Evolutionary conservation across 2,797 vertebrate species (phyloP).

Genomic region (Scleropages formosus): DNA sequence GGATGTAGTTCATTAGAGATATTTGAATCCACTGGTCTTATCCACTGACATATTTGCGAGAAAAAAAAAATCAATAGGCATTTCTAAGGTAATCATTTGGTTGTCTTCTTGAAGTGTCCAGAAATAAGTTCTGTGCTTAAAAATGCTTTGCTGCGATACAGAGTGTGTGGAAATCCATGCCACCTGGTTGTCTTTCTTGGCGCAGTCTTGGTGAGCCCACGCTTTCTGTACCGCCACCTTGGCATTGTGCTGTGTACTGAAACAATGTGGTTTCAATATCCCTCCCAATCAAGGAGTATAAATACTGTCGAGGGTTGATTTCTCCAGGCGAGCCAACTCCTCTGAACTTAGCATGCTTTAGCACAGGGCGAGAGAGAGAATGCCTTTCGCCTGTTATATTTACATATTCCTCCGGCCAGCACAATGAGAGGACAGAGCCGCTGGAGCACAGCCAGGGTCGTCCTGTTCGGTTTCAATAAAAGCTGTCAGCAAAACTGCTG

Average conservation of each 20-base stretch:
- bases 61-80: not conserved
- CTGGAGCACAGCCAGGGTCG: conserved; percentile 38
- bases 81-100: too few species aligned
- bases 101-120: too few species aligned
- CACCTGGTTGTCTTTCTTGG: not conserved
- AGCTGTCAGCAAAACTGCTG: conserved; percentile 50
- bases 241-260: not conserved
- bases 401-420: conserved; percentile 32
- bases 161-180: not conserved
- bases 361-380: conserved; percentile 10
- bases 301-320: conserved; percentile 13
- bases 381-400: conserved; percentile 25
- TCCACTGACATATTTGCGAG: not conserved
- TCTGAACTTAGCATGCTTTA: conserved; percentile 17
- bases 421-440: conserved; percentile 36
- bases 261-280: conserved; percentile 16
- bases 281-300: conserved; percentile 21
- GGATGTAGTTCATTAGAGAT: not conserved
- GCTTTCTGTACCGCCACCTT: conserved; percentile 6
- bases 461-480: conserved; percentile 46
- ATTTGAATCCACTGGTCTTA: not conserved
- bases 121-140: too few species aligned
- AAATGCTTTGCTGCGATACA: not conserved
- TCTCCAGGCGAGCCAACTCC: not conserved
- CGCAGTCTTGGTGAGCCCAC: not conserved